phyloP scores from a whole-genome alignment of 2,113 vertebrate species.

The Thinocorus orbignyianus region DNA sequence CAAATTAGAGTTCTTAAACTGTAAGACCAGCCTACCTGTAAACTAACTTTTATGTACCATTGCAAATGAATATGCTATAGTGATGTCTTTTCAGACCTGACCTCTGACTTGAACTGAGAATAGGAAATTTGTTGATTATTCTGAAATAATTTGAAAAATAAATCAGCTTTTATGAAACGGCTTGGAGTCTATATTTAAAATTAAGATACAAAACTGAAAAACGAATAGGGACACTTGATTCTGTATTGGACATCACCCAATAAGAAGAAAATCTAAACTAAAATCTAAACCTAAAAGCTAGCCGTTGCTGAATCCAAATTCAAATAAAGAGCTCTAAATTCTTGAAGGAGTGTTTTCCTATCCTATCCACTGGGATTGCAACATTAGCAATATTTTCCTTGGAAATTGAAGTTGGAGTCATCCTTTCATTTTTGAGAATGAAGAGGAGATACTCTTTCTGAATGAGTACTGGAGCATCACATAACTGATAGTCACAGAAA shows the following conservation, averaged over 20 bases:
- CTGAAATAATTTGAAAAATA: background rate
- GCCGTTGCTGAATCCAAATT: background rate
- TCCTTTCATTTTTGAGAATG: background rate
- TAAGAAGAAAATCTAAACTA: background rate
- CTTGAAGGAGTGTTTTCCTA: background rate
- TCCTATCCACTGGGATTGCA: background rate
- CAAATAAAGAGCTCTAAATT: background rate
- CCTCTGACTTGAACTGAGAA: background rate
- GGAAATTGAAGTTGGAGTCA: too few relatives aligned
- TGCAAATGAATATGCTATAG: background rate
- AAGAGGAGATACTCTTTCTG: background rate
- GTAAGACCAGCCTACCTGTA: background rate
- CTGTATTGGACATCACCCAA: background rate
- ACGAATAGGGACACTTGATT: background rate
- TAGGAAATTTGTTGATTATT: background rate
- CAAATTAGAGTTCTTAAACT: background rate
- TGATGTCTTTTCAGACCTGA: background rate
- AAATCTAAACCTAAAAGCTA: background rate
- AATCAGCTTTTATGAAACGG: background rate
- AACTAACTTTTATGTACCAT: background rate
- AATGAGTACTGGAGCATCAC: background rate
- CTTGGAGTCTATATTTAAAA: background rate
- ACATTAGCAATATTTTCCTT: background rate
- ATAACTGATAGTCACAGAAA: background rate
- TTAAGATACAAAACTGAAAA: background rate